Evolutionary conservation across 2,888 invertebrate genomes (phyloP), one percentile per base, ranked within the genome.

Genomic region (Ceramica pisi): DNA sequence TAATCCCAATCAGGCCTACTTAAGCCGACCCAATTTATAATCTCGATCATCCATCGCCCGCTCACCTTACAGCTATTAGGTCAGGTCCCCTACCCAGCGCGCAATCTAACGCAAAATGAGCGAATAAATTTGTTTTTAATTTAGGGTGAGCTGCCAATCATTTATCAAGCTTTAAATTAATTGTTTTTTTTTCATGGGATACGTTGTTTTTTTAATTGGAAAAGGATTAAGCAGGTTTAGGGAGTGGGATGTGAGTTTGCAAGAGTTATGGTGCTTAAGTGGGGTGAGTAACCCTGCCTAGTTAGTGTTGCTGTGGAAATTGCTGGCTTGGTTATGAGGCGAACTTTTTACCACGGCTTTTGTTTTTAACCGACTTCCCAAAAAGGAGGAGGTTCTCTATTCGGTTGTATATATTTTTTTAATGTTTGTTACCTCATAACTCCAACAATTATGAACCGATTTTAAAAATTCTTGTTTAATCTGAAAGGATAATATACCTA

Each of bases 111-210:
- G 35, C 65, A 23, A 9, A 44, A 46, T 48, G 41, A 44, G 19
- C 38, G 9, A 69, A n/a, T 59, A 65, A 63, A 67, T 79, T 68
- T 59, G 51, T 82, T 82, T 81, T 77, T 75, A 75, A 80, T 62
- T 46, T 7, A 60, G 71, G 51, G n/a, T 38, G 44, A 50, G 16
- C 50, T 70, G 66, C 71, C 82, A 56, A 67, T 78, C 51, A 81
- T 82, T 71, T 63, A 78, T 80, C 67, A 78, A 66, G 67, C 62
- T 77, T 73, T 44, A 21, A n/a, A 59, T 81, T 63, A 68, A 65
- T 65, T 21, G 41, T 3, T 12, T 69, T 65, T 75, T 50, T 71
- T 31, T n/a, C n/a, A 35, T 23, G 19, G 48, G 48, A 53, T 26
- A 16, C 38, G 44, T 35, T 48, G 44, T 75, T 67, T 48, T 73